These are phyloP conservation scores for Polydrusus tereticollis DNA, from an alignment of 2,888 invertebrate species.

Conservation along the genomic window DNA sequence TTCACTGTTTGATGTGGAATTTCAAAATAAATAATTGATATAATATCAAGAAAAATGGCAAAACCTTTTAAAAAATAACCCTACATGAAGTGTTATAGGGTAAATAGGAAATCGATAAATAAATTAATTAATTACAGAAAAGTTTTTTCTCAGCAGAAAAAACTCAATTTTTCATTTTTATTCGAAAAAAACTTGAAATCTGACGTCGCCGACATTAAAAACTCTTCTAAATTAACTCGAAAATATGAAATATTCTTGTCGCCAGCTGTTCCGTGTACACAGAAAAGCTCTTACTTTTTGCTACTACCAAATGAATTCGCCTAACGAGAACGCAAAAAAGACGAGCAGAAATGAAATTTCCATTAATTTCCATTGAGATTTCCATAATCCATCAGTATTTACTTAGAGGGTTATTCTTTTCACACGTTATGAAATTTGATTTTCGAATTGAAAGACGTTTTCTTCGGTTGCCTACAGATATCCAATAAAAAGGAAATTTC, in stretches of 20 bases:
- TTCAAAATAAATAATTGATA: too few relatives aligned
- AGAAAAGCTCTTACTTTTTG: constrained; percentile 34
- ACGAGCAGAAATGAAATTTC: constrained; percentile 29
- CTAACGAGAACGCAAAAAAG: constrained; percentile 33
- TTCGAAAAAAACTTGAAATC: constrained; percentile 1
- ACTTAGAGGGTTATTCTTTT: constrained; percentile 31
- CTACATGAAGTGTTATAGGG: too few relatives aligned
- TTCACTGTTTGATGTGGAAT: too few relatives aligned
- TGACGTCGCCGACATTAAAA: constrained; percentile 19
- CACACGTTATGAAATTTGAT: constrained; percentile 25
- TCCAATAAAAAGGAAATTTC: background rate
- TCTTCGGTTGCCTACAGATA: background rate
- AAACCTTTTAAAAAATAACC: too few relatives aligned
- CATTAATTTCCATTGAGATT: constrained; percentile 36
- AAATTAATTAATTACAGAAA: background rate
- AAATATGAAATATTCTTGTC: constrained; percentile 32
- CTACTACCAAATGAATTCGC: constrained; percentile 27
- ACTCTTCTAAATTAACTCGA: constrained; percentile 23
- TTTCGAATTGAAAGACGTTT: constrained; percentile 16
- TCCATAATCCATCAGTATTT: constrained; percentile 37
- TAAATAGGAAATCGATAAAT: background rate
- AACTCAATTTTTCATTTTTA: background rate
- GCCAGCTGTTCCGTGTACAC: constrained; percentile 29
- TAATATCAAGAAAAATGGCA: too few relatives aligned
- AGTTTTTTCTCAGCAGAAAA: background rate